These are phyloP conservation scores for Laticauda laticaudata DNA, from an alignment of 2,113 vertebrate genomes.

Conservation along the genomic window DNA sequence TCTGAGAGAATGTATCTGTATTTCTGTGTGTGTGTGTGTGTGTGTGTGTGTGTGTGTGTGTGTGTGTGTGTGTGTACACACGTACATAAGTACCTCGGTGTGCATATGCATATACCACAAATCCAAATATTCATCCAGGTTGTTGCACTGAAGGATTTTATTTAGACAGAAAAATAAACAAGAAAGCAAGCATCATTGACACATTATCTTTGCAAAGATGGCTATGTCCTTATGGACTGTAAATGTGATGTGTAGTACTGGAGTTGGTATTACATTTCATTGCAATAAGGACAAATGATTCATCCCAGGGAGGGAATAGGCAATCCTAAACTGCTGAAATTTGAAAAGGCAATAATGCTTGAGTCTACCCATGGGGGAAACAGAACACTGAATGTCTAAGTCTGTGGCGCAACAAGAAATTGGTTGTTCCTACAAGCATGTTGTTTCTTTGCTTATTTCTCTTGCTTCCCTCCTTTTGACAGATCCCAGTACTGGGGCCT, in stretches of 20 bases:
- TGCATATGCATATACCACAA: background rate
- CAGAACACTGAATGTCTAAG: background rate
- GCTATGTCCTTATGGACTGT: background rate
- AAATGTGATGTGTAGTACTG: background rate
- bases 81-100: background rate
- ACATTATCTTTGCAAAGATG: background rate
- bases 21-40: too few relatives aligned
- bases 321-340: background rate
- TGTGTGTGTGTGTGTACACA: fast-evolving
- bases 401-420: background rate
- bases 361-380: background rate
- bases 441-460: background rate
- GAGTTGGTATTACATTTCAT: background rate
- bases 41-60: background rate
- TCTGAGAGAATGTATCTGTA: background rate
- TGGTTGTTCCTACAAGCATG: background rate
- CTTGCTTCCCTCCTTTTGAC: background rate
- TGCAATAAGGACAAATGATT: slow-evolving; percentile 13
- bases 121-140: background rate
- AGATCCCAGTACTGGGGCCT: background rate
- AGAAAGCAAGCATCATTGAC: slow-evolving; percentile 8
- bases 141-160: background rate
- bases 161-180: background rate
- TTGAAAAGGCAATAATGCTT: background rate
- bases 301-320: background rate